Percentiles rank a stretch among this genome's conserved stretches.
Conservation (phyloP, 2,888 invertebrate genomes). For the Selenia dentaria region DNA sequence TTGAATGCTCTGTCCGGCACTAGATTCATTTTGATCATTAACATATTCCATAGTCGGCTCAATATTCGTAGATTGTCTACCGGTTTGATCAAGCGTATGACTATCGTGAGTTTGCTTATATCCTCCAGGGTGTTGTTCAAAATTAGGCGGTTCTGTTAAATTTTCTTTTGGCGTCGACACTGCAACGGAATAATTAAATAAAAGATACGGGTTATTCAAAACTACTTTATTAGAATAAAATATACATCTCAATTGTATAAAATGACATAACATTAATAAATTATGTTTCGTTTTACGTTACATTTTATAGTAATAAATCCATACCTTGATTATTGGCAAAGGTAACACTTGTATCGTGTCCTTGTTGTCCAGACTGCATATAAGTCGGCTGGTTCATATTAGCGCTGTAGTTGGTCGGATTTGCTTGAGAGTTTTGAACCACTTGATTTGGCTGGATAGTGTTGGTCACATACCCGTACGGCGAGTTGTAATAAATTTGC, state of each 20-base stretch:
- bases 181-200: slow-evolving; percentile 58
- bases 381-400: slow-evolving; percentile 68
- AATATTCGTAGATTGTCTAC: neutral
- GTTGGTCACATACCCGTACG: slow-evolving; percentile 75
- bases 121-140: slow-evolving; percentile 34
- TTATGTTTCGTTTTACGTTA: too few species aligned
- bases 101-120: slow-evolving; percentile 10
- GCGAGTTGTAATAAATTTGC: slow-evolving; percentile 73
- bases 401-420: slow-evolving; percentile 61
- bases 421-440: slow-evolving; percentile 43
- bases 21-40: slow-evolving; percentile 1
- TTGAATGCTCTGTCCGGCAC: slow-evolving; percentile 16
- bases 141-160: slow-evolving; percentile 44
- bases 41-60: neutral
- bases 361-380: slow-evolving; percentile 65
- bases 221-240: slow-evolving; percentile 31
- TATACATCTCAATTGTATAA: slow-evolving; percentile 28
- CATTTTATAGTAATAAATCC: slow-evolving; percentile 42
- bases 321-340: slow-evolving; percentile 72
- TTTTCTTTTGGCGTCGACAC: slow-evolving; percentile 66
- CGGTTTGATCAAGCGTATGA: slow-evolving; percentile 1
- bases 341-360: slow-evolving; percentile 58
- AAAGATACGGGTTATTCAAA: slow-evolving; percentile 28
- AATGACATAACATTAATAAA: slow-evolving; percentile 9
- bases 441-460: slow-evolving; percentile 56